phyloP scores from a whole-genome alignment of 2,797 vertebrate genomes.

The Macropus fuliginosus region DNA sequence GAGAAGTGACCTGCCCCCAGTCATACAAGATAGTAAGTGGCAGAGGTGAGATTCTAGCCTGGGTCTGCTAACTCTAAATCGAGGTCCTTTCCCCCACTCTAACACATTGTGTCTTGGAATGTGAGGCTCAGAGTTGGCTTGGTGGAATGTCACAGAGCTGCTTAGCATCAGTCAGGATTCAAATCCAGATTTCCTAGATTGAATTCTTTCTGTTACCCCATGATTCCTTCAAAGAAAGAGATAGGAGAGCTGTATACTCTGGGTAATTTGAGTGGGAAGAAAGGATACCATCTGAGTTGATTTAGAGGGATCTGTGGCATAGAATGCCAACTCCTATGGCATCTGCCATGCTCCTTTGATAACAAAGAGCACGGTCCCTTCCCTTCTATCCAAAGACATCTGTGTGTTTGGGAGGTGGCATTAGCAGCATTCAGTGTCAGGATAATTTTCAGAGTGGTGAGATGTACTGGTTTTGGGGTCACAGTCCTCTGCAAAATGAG shows the following conservation, averaged over 20 bases:
- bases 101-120: not conserved
- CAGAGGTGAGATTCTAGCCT: not conserved
- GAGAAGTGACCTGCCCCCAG: not conserved
- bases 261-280: too few relatives aligned
- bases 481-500: too few relatives aligned
- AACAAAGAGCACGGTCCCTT: not conserved
- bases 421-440: not conserved
- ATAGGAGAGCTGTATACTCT: too few relatives aligned
- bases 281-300: too few relatives aligned
- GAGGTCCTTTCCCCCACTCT: not conserved
- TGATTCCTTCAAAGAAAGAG: not conserved
- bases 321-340: not conserved
- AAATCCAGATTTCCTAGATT: not conserved
- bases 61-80: not conserved
- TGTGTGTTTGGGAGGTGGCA: not conserved
- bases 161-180: not conserved
- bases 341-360: not conserved
- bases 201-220: not conserved
- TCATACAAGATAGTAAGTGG: not conserved
- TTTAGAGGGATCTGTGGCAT: too few relatives aligned
- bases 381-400: not conserved
- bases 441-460: too few relatives aligned
- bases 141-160: not conserved
- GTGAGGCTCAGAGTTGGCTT: not conserved
- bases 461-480: too few relatives aligned